These are phyloP conservation scores for Boloria selene DNA, from an alignment of 2,888 invertebrate genomes.

Conservation along the genomic window DNA sequence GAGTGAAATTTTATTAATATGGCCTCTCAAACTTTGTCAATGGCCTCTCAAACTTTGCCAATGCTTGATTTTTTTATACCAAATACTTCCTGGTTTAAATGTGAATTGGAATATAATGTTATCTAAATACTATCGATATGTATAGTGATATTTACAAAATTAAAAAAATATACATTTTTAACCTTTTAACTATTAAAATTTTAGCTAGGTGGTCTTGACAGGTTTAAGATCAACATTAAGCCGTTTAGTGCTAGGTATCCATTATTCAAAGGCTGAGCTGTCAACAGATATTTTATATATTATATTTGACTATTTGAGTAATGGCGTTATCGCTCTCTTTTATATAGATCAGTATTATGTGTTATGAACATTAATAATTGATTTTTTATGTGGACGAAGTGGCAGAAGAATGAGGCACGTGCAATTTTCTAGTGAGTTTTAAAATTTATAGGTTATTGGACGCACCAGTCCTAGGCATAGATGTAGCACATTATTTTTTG, in stretches of 20 bases:
- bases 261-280: conserved; percentile 18
- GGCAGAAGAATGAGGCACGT: conserved; percentile 4
- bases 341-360: conserved; percentile 29
- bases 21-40: too few relatives aligned
- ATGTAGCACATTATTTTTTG: conserved; percentile 65
- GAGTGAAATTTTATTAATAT: neutral
- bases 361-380: conserved; percentile 4
- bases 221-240: conserved; percentile 67
- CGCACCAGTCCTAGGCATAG: conserved; percentile 74
- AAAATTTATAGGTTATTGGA: conserved; percentile 41
- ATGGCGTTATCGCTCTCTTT: conserved; percentile 29
- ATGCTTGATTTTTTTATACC: too few relatives aligned
- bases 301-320: conserved; percentile 4
- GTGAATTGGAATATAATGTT: neutral
- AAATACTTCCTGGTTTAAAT: neutral
- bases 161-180: neutral
- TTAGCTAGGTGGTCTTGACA: conserved; percentile 72
- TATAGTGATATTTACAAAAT: neutral
- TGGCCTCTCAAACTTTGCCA: too few relatives aligned
- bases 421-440: conserved; percentile 29
- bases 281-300: conserved; percentile 20
- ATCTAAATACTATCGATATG: neutral
- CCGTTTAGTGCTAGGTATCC: conserved; percentile 10
- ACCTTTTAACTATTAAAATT: neutral
- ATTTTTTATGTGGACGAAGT: neutral